Evolutionary conservation across 1,140 invertebrate genomes (phyloP).

Genomic region (Sminthurinus signatus): DNA sequence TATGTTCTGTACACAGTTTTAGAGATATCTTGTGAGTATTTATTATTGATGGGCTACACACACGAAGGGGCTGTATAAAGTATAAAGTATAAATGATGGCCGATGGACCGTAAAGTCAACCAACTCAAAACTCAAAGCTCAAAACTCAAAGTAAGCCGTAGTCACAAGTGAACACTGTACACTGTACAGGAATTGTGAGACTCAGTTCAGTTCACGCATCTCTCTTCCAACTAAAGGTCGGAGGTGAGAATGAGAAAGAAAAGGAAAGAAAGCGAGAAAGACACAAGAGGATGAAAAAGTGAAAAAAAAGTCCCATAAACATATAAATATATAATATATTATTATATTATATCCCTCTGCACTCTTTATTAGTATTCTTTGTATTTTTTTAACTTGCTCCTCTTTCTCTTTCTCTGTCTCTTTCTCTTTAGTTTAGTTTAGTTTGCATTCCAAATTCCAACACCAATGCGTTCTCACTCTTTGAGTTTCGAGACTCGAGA

Average conservation of each 20-base stretch:
- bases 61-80: conserved; percentile 14
- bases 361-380: too few species aligned
- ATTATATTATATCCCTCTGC: too few species aligned
- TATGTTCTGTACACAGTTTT: neutral
- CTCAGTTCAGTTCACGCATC: neutral
- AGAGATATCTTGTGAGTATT: conserved; percentile 5
- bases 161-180: too few species aligned
- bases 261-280: neutral
- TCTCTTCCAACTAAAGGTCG: neutral
- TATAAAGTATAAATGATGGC: conserved; percentile 14
- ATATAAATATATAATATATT: too few species aligned
- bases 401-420: too few species aligned
- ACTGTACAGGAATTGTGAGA: too few species aligned
- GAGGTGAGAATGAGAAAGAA: neutral
- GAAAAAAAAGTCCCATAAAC: too few species aligned
- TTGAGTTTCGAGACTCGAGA: too few species aligned
- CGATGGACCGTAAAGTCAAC: conserved; percentile 18
- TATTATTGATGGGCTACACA: conserved; percentile 16
- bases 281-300: neutral
- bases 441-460: too few species aligned
- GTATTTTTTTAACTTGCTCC: too few species aligned
- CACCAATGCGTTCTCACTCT: too few species aligned
- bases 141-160: conserved; percentile 10
- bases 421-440: too few species aligned
- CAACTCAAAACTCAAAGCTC: neutral